Percentiles rank a stretch among this genome's conserved stretches.
Conservation (phyloP, 1,140 invertebrate species). For the Achroia grisella region DNA sequence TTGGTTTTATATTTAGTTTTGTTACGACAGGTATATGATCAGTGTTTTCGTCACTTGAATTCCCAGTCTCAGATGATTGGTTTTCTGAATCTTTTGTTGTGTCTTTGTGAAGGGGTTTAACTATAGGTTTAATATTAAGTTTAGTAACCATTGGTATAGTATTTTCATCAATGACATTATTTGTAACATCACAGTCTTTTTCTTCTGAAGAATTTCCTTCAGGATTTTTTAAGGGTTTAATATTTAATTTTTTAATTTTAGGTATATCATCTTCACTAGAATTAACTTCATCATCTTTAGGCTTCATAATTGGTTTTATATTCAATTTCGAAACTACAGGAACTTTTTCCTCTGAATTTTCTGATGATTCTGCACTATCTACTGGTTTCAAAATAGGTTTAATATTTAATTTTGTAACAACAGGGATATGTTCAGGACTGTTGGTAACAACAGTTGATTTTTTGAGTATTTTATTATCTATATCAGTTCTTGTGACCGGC, state of each 20-base stretch:
- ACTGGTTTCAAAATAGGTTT: slow-evolving; percentile 63
- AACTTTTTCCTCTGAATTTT: slow-evolving; percentile 49
- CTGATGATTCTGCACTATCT: slow-evolving; percentile 42
- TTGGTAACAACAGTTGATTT: slow-evolving; percentile 36
- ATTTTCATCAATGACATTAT: slow-evolving; percentile 48
- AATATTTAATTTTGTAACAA: slow-evolving; percentile 66
- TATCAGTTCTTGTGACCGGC: slow-evolving; percentile 44
- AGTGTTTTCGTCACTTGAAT: slow-evolving; percentile 61
- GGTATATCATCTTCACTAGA: slow-evolving; percentile 58
- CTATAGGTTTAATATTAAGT: slow-evolving; percentile 67
- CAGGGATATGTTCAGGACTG: slow-evolving; percentile 49
- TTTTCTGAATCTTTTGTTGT: slow-evolving; percentile 52
- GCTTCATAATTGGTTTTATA: slow-evolving; percentile 64
- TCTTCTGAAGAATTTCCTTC: slow-evolving; percentile 52
- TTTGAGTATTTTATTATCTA: slow-evolving; percentile 39
- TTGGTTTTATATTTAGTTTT: slow-evolving; percentile 55
- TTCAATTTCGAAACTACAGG: slow-evolving; percentile 70
- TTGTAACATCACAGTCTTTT: slow-evolving; percentile 63
- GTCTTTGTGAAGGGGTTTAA: slow-evolving; percentile 57
- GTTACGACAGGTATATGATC: slow-evolving; percentile 56
- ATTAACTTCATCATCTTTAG: slow-evolving; percentile 65
- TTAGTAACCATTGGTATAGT: slow-evolving; percentile 69
- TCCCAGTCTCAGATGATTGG: slow-evolving; percentile 58
- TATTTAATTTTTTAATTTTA: slow-evolving; percentile 68
- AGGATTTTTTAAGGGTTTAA: slow-evolving; percentile 58